Base-by-base conservation (phyloP, 2,888 invertebrate genomes). In the Tachina lurida region DNA sequence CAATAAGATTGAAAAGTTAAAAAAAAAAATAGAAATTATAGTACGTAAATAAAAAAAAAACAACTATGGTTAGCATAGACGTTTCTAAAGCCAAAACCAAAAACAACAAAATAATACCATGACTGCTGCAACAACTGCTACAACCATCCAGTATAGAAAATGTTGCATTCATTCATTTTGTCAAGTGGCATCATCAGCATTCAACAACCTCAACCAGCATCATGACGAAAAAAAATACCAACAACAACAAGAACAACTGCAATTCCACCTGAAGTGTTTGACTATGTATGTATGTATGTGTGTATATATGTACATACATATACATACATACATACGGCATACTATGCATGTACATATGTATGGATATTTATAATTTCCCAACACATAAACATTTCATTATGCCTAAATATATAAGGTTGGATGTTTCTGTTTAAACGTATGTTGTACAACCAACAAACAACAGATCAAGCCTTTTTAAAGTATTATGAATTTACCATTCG, bases 141-240 rank as follows among this genome's bases (percentile, higher is more conserved):
- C 65, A 54, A 49, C 49, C 41, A 81, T 43, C 70, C 43, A 63
- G 68, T 85, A 82, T 78, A 74, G 79, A 83, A 83, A 86, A 86
- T 86, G 86, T 86, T 83, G 86, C 86, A 86, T 86, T 86, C 86
- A 86, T 86, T 86, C 86, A 86, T 83, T 86, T 86, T 86, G 86
- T 86, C 86, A 86, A 86, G 86, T 86, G 79, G 86, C 86, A 86
- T 86, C 86, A 86, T 86, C 86, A 86, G 86, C 83, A 86, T 86
- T 83, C 86, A 86, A 86, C 83, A 86, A 83, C 79, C 83, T 86
- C 60, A 86, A 83, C 83, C 86, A 86, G 79, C 86, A 83, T 76
- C 68, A 78, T 70, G 82, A 70, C n/a, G 74, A 78, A 58, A 63
- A 82, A 80, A 70, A 63, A 78, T 12, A 81, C 5, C 56, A 70